phyloP scores from a whole-genome alignment of 2,113 vertebrate genomes.

The Leucoraja erinaceus region DNA sequence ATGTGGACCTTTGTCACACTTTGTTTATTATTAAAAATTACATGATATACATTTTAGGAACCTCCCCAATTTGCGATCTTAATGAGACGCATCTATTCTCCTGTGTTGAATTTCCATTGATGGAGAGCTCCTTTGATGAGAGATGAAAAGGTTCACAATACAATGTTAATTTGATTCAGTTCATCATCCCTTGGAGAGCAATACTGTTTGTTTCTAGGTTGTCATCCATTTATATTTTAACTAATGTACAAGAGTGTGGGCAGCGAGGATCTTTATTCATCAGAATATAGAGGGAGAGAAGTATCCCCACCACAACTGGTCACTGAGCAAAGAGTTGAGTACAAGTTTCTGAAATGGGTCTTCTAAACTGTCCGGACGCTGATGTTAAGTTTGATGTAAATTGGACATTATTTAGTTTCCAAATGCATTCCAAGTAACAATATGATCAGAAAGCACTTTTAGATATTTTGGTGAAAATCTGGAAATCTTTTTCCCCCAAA shows the following conservation, averaged over 20 bases:
- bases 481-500: neutral
- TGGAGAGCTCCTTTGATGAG: neutral
- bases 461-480: neutral
- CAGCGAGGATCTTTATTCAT: neutral
- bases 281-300: no score
- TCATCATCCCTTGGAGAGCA: neutral
- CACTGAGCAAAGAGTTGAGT: neutral
- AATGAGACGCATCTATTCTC: neutral
- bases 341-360: neutral
- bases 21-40: neutral
- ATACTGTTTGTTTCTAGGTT: neutral
- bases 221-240: neutral
- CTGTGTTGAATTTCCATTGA: neutral
- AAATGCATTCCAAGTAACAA: neutral
- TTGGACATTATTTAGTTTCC: neutral
- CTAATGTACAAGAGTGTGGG: neutral
- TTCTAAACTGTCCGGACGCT: neutral
- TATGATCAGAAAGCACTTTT: neutral
- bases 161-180: slow-evolving; percentile 23
- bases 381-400: neutral
- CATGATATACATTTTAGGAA: neutral
- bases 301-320: neutral
- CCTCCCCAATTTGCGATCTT: neutral
- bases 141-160: neutral
- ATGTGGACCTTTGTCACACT: neutral